Base-by-base conservation (phyloP, 53 echinoderm and acorn worm species). In the Patiria pectinifera region DNA sequence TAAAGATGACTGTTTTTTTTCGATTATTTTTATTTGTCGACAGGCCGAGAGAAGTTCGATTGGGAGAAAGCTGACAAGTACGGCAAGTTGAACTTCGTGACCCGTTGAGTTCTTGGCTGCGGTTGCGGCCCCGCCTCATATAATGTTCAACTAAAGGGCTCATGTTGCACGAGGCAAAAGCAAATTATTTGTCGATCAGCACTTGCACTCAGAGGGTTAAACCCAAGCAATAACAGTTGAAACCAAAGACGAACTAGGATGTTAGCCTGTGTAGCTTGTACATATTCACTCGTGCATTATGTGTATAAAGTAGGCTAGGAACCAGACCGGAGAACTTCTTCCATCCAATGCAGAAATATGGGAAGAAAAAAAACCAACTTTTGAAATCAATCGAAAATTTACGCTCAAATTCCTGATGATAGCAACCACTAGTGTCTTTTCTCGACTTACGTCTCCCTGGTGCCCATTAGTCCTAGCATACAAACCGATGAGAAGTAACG, bases 11-110 rank as follows among this genome's bases (percentile, higher is more conserved):
- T 53, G 53, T 53, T 53, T 1, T 53, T 8, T 53, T 53, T 53
- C 8, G 53, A 53, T 53, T 53, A 53, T 53, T 53, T 53, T 8
- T 53, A 1, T 35, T 0, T 35, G 82, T 76, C 18, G 4, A 11
- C 92, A 97, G 97, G 95, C 18, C 94, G 97, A 59, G 97, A 95
- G 85, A 97, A 97, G 60, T 97, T 95, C 69, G 97, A 97, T 59
- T 97, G 97, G 97, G 97, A 97, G 85, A 91, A 81, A 82, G 89
- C 90, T 14, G 90, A 90, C 69, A 80, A 90, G 23, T 90, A 90
- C 48, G 90, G 90, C 47, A 90, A 90, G 59, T 79, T 90, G 62
- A 90, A 90, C 69, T 90, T 80, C 69, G 90, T 90, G 22, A 90
- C 90, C 53, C 78, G 45, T 43, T 89, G 45, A 89, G 76, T n/a